These are phyloP conservation scores for Hetaerina americana DNA, from an alignment of 1,140 invertebrate species.

Conservation along the genomic window DNA sequence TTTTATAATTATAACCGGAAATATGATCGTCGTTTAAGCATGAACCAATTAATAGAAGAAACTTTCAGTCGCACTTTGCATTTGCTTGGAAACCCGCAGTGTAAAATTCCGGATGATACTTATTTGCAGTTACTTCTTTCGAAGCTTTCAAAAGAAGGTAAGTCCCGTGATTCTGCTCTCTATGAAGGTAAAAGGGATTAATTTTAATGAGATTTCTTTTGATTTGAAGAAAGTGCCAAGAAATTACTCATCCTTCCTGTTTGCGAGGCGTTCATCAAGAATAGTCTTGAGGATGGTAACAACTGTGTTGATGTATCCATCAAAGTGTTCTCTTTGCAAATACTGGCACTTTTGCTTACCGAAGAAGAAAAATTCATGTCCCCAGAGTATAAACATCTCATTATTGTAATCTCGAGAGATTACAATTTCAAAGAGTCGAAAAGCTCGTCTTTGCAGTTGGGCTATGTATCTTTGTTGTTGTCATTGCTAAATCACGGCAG, in stretches of 20 bases:
- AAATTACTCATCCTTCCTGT: slow-evolving; percentile 5
- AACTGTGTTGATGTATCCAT: slow-evolving; percentile 29
- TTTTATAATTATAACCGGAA: slow-evolving; percentile 27
- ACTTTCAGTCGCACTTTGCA: slow-evolving; percentile 28
- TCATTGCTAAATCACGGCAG: slow-evolving; percentile 6
- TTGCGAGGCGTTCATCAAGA: slow-evolving; percentile 4
- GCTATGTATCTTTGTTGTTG: slow-evolving; percentile 6
- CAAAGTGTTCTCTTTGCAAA: slow-evolving; percentile 32
- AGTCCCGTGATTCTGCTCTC: slow-evolving; percentile 20
- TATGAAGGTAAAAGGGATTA: no score
- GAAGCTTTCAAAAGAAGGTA: slow-evolving; percentile 29
- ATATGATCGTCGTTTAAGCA: slow-evolving; percentile 25
- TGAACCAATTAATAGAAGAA: slow-evolving; percentile 18
- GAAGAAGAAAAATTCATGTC: slow-evolving; percentile 7
- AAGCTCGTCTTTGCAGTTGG: slow-evolving; percentile 7
- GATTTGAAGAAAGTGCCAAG: not conserved
- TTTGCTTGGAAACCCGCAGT: slow-evolving; percentile 30
- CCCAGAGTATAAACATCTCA: not conserved
- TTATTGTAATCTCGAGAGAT: not conserved
- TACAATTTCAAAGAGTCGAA: not conserved
- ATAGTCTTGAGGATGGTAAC: slow-evolving; percentile 30
- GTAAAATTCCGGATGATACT: slow-evolving; percentile 32
- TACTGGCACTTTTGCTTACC: slow-evolving; percentile 31
- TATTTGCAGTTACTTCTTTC: slow-evolving; percentile 35
- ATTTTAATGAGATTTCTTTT: not conserved